phyloP scores from a whole-genome alignment of 2,888 invertebrate genomes.

The Pristionchus japonicus region DNA sequence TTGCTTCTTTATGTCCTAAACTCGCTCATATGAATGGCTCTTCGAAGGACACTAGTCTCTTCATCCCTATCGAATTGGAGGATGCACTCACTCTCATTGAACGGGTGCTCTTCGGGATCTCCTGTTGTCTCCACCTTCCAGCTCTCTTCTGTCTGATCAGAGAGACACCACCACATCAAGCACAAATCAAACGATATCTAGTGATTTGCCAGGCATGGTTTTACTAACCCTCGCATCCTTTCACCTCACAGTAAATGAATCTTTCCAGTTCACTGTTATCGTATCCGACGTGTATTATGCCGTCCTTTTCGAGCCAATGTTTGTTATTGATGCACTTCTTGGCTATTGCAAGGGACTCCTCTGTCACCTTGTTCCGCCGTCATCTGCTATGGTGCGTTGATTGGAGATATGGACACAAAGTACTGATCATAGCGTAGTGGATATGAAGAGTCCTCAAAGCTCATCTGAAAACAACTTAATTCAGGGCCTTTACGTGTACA shows the following conservation, averaged over 20 bases:
- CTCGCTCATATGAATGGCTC: no score
- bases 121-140: background rate
- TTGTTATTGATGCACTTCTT: background rate
- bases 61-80: background rate
- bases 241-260: no score
- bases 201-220: background rate
- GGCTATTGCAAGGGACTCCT: background rate
- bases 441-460: no score
- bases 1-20: no score
- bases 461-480: no score
- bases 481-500: background rate
- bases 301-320: background rate
- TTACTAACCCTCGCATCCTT: no score
- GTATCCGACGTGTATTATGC: background rate
- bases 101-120: background rate
- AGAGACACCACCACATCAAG: background rate
- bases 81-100: background rate
- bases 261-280: no score
- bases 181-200: background rate
- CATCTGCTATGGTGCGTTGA: background rate
- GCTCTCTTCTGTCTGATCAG: background rate
- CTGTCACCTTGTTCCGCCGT: background rate
- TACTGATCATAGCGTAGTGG: no score
- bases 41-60: background rate
- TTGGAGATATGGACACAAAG: no score